phyloP scores from a whole-genome alignment of 2,113 vertebrate genomes.

The Ellobius talpinus region DNA sequence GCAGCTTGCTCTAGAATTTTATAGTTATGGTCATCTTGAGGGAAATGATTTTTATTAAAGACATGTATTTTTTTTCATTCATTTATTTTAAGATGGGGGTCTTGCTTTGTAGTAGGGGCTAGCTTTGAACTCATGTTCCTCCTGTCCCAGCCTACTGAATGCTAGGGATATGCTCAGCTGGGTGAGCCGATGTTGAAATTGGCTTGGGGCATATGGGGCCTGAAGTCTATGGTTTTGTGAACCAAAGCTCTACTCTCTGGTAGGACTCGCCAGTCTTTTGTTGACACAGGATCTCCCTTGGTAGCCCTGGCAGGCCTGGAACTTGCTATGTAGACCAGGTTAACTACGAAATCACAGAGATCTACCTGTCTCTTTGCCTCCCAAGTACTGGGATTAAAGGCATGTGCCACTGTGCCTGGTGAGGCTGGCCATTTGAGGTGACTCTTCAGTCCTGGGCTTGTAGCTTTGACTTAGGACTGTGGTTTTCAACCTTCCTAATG shows the following conservation, averaged over 20 bases:
- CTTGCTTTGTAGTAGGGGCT: neutral
- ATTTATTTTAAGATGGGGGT: neutral
- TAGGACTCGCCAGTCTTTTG: neutral
- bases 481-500: neutral
- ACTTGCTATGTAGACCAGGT: neutral
- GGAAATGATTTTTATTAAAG: neutral
- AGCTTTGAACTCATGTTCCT: neutral
- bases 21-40: neutral
- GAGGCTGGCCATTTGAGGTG: neutral
- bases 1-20: neutral
- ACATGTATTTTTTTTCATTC: neutral
- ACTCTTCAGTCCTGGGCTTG: neutral
- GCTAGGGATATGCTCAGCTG: neutral
- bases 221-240: constrained; percentile 13
- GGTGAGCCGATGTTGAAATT: neutral
- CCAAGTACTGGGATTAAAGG: neutral
- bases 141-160: neutral
- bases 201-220: neutral
- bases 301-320: neutral
- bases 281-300: neutral
- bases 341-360: neutral
- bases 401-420: neutral
- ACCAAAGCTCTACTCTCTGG: neutral
- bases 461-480: neutral
- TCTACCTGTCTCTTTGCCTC: neutral